A percentile compares a stretch with the other conserved stretches of the same genome.
Conservation (phyloP, 1,140 invertebrate genomes). For the Drosophila sproati region DNA sequence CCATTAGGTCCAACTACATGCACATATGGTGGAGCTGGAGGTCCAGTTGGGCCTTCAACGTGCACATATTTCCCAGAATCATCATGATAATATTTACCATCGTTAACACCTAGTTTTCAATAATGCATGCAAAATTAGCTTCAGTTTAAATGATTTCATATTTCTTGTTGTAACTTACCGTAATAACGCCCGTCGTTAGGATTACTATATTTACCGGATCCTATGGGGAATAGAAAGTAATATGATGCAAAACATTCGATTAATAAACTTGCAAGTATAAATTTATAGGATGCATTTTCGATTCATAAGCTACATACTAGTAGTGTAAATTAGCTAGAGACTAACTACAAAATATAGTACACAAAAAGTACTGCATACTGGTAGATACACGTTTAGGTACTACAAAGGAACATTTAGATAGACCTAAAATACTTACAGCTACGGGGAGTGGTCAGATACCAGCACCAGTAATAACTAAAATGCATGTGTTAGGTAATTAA, state of each 20-base stretch:
- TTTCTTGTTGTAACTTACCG: constrained; percentile 55
- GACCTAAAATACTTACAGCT: constrained; percentile 34
- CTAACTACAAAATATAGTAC: constrained; percentile 50
- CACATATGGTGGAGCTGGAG: constrained; percentile 85
- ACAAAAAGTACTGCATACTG: constrained; percentile 29
- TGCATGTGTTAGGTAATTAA: constrained; percentile 11
- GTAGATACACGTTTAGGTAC: constrained; percentile 11
- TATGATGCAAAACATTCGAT: constrained; percentile 48
- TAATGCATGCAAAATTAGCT: not conserved
- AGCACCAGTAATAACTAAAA: constrained; percentile 25
- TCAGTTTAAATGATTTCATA: not conserved
- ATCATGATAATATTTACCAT: constrained; percentile 86
- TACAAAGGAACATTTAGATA: constrained; percentile 28
- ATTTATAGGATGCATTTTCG: constrained; percentile 18
- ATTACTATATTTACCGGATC: constrained; percentile 76
- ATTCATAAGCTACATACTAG: constrained; percentile 32
- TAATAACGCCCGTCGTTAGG: constrained; percentile 62
- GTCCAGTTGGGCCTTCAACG: constrained; percentile 84
- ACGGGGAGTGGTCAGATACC: constrained; percentile 19
- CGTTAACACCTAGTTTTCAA: constrained; percentile 52
- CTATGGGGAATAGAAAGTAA: constrained; percentile 58
- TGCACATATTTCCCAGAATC: constrained; percentile 86
- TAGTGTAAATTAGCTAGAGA: constrained; percentile 43
- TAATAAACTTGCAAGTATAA: constrained; percentile 48
- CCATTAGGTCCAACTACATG: constrained; percentile 83